Evolutionary conservation across 2,888 invertebrate genomes (phyloP).

Genomic region (Ecdyonurus torrentis): DNA sequence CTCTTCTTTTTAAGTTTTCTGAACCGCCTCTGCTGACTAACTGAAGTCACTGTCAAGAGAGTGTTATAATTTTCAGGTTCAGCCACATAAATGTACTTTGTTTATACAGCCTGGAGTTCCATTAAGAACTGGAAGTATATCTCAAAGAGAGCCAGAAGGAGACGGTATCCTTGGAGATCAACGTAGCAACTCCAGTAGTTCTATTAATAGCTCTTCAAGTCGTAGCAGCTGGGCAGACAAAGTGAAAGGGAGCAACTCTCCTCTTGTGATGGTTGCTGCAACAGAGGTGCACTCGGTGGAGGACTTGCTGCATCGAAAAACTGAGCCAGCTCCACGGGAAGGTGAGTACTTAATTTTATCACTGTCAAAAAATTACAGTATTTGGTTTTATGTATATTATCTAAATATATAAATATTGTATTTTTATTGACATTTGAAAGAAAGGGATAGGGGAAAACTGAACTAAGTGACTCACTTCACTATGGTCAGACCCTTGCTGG

Average conservation of each 20-base stretch:
- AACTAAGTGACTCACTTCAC: too few relatives aligned
- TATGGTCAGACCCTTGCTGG: too few relatives aligned
- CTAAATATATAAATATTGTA: background rate
- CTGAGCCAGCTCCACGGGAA: slow-evolving; percentile 10
- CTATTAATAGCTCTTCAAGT: slow-evolving; percentile 18
- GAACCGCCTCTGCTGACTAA: too few relatives aligned
- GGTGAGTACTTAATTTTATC: slow-evolving; percentile 10
- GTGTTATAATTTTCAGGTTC: background rate
- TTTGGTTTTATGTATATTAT: background rate
- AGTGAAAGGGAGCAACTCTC: slow-evolving; percentile 20
- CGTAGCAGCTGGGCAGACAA: slow-evolving; percentile 28
- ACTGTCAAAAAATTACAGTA: too few relatives aligned
- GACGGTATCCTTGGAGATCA: slow-evolving; percentile 6
- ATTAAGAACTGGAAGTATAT: background rate
- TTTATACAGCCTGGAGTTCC: background rate
- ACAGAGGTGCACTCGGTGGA: slow-evolving; percentile 10
- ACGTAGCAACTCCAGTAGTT: slow-evolving; percentile 17
- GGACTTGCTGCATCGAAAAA: background rate
- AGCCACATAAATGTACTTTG: background rate
- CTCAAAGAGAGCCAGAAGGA: slow-evolving; percentile 5
- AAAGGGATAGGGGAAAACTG: too few relatives aligned
- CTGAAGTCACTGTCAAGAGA: background rate
- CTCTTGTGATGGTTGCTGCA: slow-evolving; percentile 11
- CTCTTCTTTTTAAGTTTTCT: too few relatives aligned
- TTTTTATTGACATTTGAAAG: background rate